Conservation (phyloP, 2,888 invertebrate species). For the Drosophila quinaria region DNA sequence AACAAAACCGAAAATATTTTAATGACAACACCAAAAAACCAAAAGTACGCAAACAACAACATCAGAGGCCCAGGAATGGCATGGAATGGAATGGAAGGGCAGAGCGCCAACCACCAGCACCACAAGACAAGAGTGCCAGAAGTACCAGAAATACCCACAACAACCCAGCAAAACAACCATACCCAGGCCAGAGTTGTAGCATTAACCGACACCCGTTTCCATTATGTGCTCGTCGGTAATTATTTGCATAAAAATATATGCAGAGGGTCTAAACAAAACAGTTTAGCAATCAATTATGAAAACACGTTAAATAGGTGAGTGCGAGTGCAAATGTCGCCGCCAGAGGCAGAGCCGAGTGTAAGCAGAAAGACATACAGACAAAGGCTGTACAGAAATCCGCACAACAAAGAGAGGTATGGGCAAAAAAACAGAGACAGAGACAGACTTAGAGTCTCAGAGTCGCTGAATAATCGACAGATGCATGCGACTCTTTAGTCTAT, state of each 20-base stretch:
- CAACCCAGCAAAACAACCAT: background rate
- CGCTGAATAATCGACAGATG: constrained; percentile 61
- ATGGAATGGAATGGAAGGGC: constrained; percentile 1
- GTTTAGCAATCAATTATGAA: constrained; percentile 82
- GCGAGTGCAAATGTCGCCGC: constrained; percentile 69
- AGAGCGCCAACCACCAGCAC: constrained; percentile 53
- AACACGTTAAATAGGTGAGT: constrained; percentile 81
- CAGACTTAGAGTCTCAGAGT: constrained; percentile 15
- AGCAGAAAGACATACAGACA: constrained; percentile 37
- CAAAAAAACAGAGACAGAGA: constrained; percentile 16
- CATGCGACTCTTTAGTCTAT: constrained; percentile 44
- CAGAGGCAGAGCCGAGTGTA: constrained; percentile 34
- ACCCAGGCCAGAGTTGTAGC: background rate
- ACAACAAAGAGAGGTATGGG: constrained; percentile 21
- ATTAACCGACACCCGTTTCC: constrained; percentile 43
- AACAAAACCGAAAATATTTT: constrained; percentile 80
- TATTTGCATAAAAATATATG: constrained; percentile 81
- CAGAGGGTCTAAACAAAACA: constrained; percentile 81
- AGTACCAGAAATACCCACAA: constrained; percentile 29
- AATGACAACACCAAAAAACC: constrained; percentile 74
- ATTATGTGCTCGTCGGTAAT: constrained; percentile 76
- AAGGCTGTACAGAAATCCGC: constrained; percentile 52
- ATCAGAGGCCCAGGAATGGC: background rate
- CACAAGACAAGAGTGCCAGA: constrained; percentile 22
- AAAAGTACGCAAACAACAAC: constrained; percentile 69